phyloP scores from a whole-genome alignment of 2,113 vertebrate species.

The Nyctereutes procyonoides region DNA sequence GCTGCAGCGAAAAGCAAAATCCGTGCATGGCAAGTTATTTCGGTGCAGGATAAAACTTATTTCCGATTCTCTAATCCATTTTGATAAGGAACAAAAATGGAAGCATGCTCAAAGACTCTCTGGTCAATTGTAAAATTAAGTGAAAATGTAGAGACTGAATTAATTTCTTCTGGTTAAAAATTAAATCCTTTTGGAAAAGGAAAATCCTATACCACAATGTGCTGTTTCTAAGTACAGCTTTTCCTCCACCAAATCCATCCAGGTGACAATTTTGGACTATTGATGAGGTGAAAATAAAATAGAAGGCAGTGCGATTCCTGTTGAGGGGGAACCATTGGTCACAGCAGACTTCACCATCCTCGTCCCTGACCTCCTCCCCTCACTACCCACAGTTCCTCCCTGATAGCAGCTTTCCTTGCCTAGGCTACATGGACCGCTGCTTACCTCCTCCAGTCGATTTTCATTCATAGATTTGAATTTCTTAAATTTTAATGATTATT shows the following conservation, averaged over 20 bases:
- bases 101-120: not conserved
- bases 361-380: not conserved
- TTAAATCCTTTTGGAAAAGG: not conserved
- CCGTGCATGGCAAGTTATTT: not conserved
- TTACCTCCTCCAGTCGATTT: not conserved
- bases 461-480: not conserved
- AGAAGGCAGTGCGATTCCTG: not conserved
- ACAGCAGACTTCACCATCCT: not conserved
- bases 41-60: not conserved
- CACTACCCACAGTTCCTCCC: not conserved
- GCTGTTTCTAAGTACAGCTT: not conserved
- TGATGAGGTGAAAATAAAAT: not conserved
- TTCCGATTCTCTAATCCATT: conserved; percentile 2
- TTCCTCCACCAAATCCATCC: not conserved
- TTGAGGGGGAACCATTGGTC: not conserved
- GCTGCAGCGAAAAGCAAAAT: not conserved
- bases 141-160: not conserved
- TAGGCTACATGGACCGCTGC: not conserved
- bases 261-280: not conserved
- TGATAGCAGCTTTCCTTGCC: not conserved
- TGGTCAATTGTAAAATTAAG: not conserved
- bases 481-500: not conserved
- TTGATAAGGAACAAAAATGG: not conserved
- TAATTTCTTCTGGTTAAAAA: not conserved
- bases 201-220: not conserved